Conservation (phyloP, 2,113 vertebrate genomes). For the Seriola quinqueradiata region DNA sequence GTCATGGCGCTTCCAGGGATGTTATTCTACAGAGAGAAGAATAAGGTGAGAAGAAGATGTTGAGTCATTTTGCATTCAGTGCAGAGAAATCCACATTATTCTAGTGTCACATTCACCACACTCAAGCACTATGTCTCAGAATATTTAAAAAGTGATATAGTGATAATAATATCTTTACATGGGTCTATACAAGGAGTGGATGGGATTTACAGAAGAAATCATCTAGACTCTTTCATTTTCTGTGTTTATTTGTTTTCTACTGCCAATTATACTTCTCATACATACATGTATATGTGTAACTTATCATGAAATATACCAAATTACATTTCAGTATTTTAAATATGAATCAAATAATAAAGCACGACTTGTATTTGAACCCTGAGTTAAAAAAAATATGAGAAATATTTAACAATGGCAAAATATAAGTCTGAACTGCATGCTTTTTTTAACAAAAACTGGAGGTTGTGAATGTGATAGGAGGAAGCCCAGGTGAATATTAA, state of each 20-base stretch:
- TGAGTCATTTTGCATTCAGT: not conserved
- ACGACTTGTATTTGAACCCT: too few relatives aligned
- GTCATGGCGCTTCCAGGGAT: constrained; percentile 94
- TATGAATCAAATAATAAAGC: too few relatives aligned
- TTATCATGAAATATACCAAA: too few relatives aligned
- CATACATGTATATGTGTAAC: too few relatives aligned
- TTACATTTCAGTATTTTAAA: too few relatives aligned
- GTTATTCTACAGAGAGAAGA: constrained; percentile 85
- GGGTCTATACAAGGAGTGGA: not conserved
- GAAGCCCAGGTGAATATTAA: not conserved
- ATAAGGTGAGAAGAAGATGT: not conserved
- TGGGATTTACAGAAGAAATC: too few relatives aligned
- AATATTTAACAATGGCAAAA: not conserved
- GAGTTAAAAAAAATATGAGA: too few relatives aligned
- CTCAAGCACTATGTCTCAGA: not conserved
- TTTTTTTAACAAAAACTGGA: too few relatives aligned
- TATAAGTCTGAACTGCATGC: not conserved
- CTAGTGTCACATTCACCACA: not conserved
- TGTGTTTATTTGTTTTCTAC: too few relatives aligned
- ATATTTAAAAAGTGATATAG: not conserved
- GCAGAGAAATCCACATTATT: not conserved
- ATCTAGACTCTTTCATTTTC: too few relatives aligned
- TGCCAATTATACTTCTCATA: too few relatives aligned
- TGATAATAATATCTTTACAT: not conserved
- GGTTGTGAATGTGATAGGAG: not conserved